Conservation (phyloP, 2,113 vertebrate genomes). For the Bambusicola thoracicus region DNA sequence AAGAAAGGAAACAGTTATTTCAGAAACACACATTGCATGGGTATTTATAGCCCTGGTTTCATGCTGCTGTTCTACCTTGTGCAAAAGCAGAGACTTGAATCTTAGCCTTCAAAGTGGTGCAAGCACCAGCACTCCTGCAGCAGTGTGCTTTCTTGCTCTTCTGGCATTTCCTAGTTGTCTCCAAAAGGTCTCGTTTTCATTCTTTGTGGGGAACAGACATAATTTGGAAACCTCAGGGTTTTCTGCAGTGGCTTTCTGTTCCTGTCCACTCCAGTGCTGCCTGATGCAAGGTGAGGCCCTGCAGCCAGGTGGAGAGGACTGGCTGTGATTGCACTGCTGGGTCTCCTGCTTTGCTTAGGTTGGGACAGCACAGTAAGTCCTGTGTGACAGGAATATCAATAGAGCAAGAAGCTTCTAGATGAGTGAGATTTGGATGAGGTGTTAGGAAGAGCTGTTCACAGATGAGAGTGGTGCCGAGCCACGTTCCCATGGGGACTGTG, state of each 20-base stretch:
- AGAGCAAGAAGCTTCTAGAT: background rate
- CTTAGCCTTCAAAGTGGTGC: background rate
- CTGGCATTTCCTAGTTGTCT: background rate
- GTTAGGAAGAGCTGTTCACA: background rate
- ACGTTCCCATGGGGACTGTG: background rate
- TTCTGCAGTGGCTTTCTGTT: conserved; percentile 3
- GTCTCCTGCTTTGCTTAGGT: background rate
- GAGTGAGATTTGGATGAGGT: background rate
- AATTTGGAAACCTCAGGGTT: background rate
- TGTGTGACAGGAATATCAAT: background rate
- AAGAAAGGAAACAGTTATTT: background rate
- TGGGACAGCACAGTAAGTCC: background rate
- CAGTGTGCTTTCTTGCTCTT: background rate
- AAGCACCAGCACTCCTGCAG: background rate
- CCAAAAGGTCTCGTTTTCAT: background rate
- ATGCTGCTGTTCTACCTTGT: background rate
- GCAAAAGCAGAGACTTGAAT: background rate
- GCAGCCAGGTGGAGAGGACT: background rate
- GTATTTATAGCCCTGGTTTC: background rate
- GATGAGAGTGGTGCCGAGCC: background rate
- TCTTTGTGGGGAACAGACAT: background rate
- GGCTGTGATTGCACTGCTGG: background rate
- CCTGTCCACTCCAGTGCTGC: background rate
- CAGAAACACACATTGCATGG: background rate
- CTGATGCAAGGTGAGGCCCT: accelerated